Evolutionary conservation across 2,113 vertebrate genomes (phyloP).

Genomic region (Trichomycterus rosablanca): DNA sequence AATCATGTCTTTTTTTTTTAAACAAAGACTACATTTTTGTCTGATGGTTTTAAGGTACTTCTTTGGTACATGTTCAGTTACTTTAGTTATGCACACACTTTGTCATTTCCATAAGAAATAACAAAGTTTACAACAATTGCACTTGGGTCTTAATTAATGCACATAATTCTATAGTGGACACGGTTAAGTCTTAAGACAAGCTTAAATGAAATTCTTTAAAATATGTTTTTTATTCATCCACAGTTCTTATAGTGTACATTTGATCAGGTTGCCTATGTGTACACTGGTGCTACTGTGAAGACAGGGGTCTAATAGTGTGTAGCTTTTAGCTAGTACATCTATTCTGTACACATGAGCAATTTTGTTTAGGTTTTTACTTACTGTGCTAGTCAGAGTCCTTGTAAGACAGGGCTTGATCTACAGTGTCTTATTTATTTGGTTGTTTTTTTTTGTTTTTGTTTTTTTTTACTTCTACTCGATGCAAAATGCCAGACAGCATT

Average conservation of each 20-base stretch:
- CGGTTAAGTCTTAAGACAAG: constrained; percentile 41
- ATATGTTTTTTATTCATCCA: constrained; percentile 13
- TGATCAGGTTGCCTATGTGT: constrained; percentile 56
- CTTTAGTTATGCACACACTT: constrained; percentile 55
- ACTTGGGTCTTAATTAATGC: constrained; percentile 52
- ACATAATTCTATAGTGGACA: constrained; percentile 43
- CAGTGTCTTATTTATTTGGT: constrained; percentile 52
- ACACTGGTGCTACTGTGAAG: constrained; percentile 80
- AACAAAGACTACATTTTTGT: constrained; percentile 46
- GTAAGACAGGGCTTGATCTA: constrained; percentile 38
- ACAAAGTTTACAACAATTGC: constrained; percentile 60
- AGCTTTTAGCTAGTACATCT: constrained; percentile 28
- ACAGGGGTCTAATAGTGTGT: constrained; percentile 47
- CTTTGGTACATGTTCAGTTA: constrained; percentile 43
- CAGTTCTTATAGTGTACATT: constrained; percentile 46
- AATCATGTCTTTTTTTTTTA: too few species aligned
- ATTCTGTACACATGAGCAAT: constrained; percentile 29
- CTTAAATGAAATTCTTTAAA: constrained; percentile 4
- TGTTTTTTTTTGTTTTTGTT: constrained; percentile 42
- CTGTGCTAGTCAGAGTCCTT: constrained; percentile 37
- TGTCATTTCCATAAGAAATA: constrained; percentile 41
- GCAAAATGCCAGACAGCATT: constrained; percentile 47
- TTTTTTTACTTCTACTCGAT: constrained; percentile 26
- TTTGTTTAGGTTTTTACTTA: constrained; percentile 27
- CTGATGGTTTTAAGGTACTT: constrained; percentile 46